A percentile compares a stretch with the other conserved stretches of the same genome.
Evolutionary conservation across 2,888 invertebrate species (phyloP).

Genomic region (Heliconius ismenius): DNA sequence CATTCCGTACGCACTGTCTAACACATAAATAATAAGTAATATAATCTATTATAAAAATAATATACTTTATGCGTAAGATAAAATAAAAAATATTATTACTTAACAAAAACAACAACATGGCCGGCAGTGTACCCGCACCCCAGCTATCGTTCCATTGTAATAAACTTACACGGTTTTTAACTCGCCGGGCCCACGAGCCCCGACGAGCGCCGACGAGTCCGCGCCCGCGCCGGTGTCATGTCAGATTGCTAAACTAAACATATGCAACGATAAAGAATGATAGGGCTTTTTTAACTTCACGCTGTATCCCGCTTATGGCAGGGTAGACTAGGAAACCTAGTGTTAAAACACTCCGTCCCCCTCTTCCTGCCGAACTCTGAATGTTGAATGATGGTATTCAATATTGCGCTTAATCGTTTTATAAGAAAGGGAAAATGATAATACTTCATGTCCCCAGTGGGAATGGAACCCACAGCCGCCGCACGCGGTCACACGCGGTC

Average conservation of each 20-base stretch:
- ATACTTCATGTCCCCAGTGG: no score
- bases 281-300: neutral
- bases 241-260: conserved; percentile 9
- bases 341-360: neutral
- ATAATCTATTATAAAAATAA: no score
- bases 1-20: no score
- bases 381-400: neutral
- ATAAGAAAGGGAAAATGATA: no score
- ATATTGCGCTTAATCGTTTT: no score
- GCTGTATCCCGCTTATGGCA: neutral
- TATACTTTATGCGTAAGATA: no score
- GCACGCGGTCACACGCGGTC: no score
- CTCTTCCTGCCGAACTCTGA: neutral
- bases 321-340: neutral
- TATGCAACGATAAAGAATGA: neutral
- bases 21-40: no score
- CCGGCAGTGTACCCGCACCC: conserved; percentile 57
- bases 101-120: conserved; percentile 31
- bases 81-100: no score
- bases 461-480: no score
- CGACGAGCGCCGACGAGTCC: conserved; percentile 24
- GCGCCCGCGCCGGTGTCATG: neutral
- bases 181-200: conserved; percentile 45
- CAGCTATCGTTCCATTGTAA: conserved; percentile 62
- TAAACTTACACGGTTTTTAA: conserved; percentile 79